These are phyloP conservation scores for Phasianus colchicus DNA, from an alignment of 2,113 vertebrate species.

Conservation along the genomic window DNA sequence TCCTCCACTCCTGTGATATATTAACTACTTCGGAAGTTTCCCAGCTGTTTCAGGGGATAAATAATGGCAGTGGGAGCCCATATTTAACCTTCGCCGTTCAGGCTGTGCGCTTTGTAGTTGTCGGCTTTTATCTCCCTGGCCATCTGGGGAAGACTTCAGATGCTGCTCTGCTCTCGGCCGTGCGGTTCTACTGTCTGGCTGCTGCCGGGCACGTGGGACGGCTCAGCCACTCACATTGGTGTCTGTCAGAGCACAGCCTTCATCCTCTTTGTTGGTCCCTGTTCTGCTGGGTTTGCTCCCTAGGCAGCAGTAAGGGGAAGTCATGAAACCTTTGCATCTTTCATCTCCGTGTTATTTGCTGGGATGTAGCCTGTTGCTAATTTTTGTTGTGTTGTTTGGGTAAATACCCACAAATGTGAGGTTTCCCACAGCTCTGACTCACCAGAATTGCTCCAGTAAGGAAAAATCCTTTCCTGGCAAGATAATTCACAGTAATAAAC, in stretches of 20 bases:
- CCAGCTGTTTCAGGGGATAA: conserved; percentile 78
- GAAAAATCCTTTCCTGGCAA: background rate
- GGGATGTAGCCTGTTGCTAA: rapidly evolving
- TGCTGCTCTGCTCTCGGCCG: background rate
- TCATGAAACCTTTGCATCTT: background rate
- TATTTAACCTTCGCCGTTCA: conserved; percentile 79
- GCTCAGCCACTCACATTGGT: background rate
- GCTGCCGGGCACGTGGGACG: background rate
- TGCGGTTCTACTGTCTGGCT: background rate
- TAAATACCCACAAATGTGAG: background rate
- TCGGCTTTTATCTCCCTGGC: conserved; percentile 64
- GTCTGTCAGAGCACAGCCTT: background rate
- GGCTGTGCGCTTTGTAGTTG: conserved; percentile 54
- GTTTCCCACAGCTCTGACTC: background rate
- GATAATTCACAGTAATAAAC: background rate
- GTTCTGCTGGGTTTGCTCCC: background rate
- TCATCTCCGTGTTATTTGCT: rapidly evolving
- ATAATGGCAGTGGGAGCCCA: conserved; percentile 74
- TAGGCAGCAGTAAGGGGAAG: rapidly evolving
- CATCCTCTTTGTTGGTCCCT: rapidly evolving
- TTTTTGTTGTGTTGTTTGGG: background rate
- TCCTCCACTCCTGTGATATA: conserved; percentile 76
- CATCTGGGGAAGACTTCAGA: conserved; percentile 15
- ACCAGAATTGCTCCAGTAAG: background rate
- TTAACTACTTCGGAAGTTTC: conserved; percentile 79